These are phyloP conservation scores for Tetramorium parvispinum DNA, from an alignment of 1,140 invertebrate species.

Conservation along the genomic window DNA sequence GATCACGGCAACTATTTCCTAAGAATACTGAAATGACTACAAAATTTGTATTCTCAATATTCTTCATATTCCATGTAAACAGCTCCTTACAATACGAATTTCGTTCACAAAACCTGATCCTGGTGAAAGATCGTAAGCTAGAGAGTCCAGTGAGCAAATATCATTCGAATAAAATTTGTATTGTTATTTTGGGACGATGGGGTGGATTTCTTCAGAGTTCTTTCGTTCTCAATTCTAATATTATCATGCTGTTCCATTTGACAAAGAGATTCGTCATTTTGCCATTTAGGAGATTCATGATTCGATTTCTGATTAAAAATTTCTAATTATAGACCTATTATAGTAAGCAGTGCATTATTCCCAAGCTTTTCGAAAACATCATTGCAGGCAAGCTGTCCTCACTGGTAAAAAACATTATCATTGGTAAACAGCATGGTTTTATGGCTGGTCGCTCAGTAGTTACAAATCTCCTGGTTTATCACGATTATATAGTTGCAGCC, in stretches of 20 bases:
- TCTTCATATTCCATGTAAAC: constrained; percentile 58
- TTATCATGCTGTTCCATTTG: neutral
- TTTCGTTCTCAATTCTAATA: constrained; percentile 38
- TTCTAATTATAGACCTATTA: no score
- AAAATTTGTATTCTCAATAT: neutral
- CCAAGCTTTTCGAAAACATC: no score
- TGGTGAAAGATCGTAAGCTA: constrained; percentile 67
- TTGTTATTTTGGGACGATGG: neutral
- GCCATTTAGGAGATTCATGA: neutral
- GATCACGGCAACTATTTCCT: no score
- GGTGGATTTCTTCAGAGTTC: constrained; percentile 42
- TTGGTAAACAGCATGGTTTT: no score
- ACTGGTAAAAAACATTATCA: no score
- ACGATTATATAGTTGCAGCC: no score
- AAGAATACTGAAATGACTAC: no score
- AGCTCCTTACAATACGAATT: constrained; percentile 66
- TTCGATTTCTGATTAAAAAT: neutral
- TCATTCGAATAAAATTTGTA: constrained; percentile 10
- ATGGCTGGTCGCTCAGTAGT: no score
- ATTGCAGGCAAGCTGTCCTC: no score
- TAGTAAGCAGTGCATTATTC: no score
- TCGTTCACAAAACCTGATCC: constrained; percentile 76
- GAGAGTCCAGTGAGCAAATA: constrained; percentile 3
- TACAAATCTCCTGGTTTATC: no score
- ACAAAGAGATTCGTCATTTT: neutral